Conservation (phyloP, 1,140 invertebrate genomes). For the Propsilocerus akamusi region DNA sequence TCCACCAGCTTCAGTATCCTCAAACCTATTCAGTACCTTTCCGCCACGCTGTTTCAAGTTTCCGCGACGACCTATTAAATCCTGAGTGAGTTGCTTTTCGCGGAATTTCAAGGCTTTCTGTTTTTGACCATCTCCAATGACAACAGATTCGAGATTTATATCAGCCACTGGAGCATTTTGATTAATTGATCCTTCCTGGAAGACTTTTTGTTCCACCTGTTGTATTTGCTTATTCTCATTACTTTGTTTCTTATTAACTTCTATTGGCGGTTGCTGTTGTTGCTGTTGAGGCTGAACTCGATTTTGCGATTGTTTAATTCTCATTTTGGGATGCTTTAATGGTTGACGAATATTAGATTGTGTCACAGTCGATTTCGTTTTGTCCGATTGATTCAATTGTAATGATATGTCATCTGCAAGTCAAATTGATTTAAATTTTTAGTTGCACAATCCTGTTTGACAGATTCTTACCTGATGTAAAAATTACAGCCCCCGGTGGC, state of each 20-base stretch:
- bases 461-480: constrained; percentile 35
- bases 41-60: background rate
- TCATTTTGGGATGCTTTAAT: constrained; percentile 21
- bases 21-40: background rate
- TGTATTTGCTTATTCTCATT: background rate
- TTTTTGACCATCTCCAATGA: background rate
- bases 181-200: background rate
- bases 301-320: constrained; percentile 15
- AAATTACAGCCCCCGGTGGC: constrained; percentile 47
- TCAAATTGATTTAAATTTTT: background rate
- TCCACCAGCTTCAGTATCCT: background rate
- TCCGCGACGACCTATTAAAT: background rate
- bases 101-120: background rate
- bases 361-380: constrained; percentile 9
- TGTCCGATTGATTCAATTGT: constrained; percentile 19
- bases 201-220: background rate
- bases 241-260: background rate
- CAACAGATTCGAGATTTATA: background rate
- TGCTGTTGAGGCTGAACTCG: background rate
- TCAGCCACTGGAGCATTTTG: background rate
- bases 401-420: constrained; percentile 18
- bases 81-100: background rate
- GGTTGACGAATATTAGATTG: constrained; percentile 15
- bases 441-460: background rate
- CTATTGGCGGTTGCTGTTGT: background rate